phyloP scores from a whole-genome alignment of 2,113 vertebrate species.

The Poecilia latipinna region DNA sequence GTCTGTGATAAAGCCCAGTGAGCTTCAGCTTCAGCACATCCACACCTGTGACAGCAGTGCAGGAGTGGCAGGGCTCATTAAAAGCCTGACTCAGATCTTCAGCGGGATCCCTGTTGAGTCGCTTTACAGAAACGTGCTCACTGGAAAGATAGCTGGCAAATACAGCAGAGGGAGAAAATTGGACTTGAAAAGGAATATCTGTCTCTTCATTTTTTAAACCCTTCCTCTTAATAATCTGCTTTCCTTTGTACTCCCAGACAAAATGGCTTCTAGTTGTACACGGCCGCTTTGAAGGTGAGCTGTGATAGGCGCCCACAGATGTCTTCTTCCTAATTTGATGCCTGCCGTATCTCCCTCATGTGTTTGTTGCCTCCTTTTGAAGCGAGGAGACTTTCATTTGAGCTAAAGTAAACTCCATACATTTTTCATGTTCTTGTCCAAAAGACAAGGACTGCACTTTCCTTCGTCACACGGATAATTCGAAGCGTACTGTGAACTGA shows the following conservation, averaged over 20 bases:
- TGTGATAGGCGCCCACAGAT: slow-evolving; percentile 61
- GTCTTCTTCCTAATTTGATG: slow-evolving; percentile 73
- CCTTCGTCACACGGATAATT: slow-evolving; percentile 22
- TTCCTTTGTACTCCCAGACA: slow-evolving; percentile 76
- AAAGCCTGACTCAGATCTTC: slow-evolving; percentile 74
- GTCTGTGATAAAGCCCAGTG: slow-evolving; percentile 63
- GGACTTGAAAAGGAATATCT: slow-evolving; percentile 76
- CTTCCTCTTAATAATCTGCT: slow-evolving; percentile 74
- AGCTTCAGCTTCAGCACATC: slow-evolving; percentile 59
- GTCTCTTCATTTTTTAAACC: slow-evolving; percentile 67
- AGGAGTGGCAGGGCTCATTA: slow-evolving; percentile 75
- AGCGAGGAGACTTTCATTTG: slow-evolving; percentile 56
- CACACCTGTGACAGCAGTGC: slow-evolving; percentile 69
- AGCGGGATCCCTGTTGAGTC: slow-evolving; percentile 69
- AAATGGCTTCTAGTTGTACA: slow-evolving; percentile 70
- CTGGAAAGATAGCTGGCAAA: slow-evolving; percentile 75
- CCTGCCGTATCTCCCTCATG: slow-evolving; percentile 50
- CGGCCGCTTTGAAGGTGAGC: slow-evolving; percentile 68
- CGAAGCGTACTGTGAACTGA: slow-evolving; percentile 16
- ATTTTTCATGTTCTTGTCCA: slow-evolving; percentile 67
- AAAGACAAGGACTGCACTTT: slow-evolving; percentile 48
- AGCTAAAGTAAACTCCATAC: slow-evolving; percentile 62
- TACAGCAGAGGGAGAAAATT: slow-evolving; percentile 73
- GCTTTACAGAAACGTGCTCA: slow-evolving; percentile 64
- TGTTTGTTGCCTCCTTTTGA: slow-evolving; percentile 62